Evolutionary conservation across 2,113 vertebrate species (phyloP).

Genomic region (Pituophis catenifer): DNA sequence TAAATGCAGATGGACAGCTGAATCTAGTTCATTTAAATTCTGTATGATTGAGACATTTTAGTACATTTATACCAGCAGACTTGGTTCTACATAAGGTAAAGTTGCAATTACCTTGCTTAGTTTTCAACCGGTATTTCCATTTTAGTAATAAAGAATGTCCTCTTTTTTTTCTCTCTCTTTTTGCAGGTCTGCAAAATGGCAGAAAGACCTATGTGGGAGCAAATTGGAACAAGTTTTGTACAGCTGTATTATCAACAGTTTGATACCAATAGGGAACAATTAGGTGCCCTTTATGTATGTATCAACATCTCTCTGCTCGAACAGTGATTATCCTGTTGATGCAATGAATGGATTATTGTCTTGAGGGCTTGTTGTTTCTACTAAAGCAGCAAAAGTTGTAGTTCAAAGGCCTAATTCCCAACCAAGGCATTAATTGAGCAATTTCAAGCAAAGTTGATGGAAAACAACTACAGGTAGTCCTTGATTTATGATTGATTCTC

Average conservation of each 20-base stretch:
- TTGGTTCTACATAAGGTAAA: background rate
- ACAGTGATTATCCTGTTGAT: background rate
- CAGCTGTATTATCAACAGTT: constrained; percentile 70
- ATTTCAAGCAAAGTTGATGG: background rate
- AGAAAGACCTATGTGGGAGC: constrained; percentile 71
- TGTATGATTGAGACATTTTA: background rate
- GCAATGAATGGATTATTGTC: background rate
- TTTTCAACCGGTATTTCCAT: background rate
- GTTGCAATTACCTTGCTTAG: background rate
- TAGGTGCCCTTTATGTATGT: constrained; percentile 72
- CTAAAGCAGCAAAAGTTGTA: background rate
- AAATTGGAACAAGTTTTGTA: constrained; percentile 69
- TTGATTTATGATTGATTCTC: background rate
- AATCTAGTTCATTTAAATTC: background rate
- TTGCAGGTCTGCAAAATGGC: constrained; percentile 1
- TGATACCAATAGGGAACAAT: constrained; percentile 63
- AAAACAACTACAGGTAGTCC: no score
- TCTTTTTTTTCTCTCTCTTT: background rate
- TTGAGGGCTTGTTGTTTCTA: background rate
- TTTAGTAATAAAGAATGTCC: background rate
- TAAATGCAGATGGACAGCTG: no score
- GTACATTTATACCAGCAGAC: background rate
- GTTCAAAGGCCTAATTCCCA: background rate
- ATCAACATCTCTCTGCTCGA: background rate
- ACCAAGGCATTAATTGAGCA: background rate